Evolutionary conservation across 2,113 vertebrate genomes (phyloP), one percentile per base, ranked within the genome.

Genomic region (Sceloporus undulatus): DNA sequence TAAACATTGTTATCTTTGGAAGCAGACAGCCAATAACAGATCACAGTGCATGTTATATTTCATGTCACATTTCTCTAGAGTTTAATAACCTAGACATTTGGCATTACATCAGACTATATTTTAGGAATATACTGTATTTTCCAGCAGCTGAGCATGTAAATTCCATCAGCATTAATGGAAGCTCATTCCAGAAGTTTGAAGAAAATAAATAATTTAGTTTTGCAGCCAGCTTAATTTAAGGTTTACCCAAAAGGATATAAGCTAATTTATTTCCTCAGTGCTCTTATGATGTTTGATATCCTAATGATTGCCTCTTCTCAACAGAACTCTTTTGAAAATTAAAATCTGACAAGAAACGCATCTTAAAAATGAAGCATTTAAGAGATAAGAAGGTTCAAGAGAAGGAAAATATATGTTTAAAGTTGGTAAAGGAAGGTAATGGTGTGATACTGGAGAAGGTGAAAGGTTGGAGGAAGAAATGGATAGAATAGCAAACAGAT

Each of bases 41-140:
- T 73, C n/a, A 74, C 27, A 21, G 54, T 68, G 71, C n/a, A 40
- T 85, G n/a, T 74, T 75, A 54, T 89, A 85, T 82, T 68, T 68
- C 62, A 85, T 86, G 84, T 76, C 84, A 82, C 23, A 68, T 85
- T 85, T 56, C 74, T 78, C 42, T 59, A 6, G 40, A 23, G 40
- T 66, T 68, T 88, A 88, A 59, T 88, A 52, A 38, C 79, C 79
- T 86, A 78, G 48, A 48, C 54, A 62, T 56, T 0, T 0, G 10
- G 18, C 78, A 34, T 9, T 62, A 34, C 42, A 71, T 77, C 70
- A 79, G 19, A 7, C 74, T 9, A 25, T 80, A 42, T 40, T 77
- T 87, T 81, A 85, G 18, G 59, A 82, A 81, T 89, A 85, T 8
- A n/a, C n/a, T n/a, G n/a, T n/a, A 71, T 90, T 87, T 91, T 86